Percentiles rank a stretch among this genome's conserved stretches.
phyloP scores from a whole-genome alignment of 2,888 invertebrate genomes.

The Netelia inedita region DNA sequence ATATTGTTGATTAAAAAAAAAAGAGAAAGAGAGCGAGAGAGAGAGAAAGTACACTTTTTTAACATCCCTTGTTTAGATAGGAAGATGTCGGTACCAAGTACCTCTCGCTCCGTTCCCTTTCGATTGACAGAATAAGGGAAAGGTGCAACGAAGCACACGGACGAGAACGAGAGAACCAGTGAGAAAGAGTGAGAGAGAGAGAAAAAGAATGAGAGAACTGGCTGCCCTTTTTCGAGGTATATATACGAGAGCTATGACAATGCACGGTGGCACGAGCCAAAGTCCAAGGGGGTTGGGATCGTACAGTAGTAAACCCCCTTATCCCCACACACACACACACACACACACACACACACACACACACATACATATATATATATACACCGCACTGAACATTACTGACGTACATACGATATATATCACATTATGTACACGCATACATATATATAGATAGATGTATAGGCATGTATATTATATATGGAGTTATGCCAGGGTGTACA shows the following conservation, averaged over 20 bases:
- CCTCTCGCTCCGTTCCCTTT: constrained; percentile 11
- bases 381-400: neutral
- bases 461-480: constrained; percentile 36
- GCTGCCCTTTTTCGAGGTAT: constrained; percentile 63
- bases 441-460: constrained; percentile 27
- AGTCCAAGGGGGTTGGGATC: constrained; percentile 76
- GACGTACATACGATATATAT: neutral
- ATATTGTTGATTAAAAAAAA: constrained; percentile 13
- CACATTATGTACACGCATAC: too few relatives aligned
- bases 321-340: neutral
- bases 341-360: neutral
- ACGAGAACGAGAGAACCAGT: constrained; percentile 4
- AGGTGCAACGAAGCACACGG: constrained; percentile 33
- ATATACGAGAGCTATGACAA: constrained; percentile 75
- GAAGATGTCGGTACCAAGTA: constrained; percentile 8
- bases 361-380: constrained; percentile 11
- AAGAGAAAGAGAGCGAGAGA: constrained; percentile 21
- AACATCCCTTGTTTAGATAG: constrained; percentile 31
- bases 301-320: constrained; percentile 42
- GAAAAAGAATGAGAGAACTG: constrained; percentile 24
- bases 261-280: constrained; percentile 83
- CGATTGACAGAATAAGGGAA: constrained; percentile 26
- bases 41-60: constrained; percentile 28
- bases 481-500: constrained; percentile 63
- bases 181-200: neutral